Evolutionary conservation across 2,888 invertebrate species (phyloP).

Genomic region (Pyrrhosoma nymphula): DNA sequence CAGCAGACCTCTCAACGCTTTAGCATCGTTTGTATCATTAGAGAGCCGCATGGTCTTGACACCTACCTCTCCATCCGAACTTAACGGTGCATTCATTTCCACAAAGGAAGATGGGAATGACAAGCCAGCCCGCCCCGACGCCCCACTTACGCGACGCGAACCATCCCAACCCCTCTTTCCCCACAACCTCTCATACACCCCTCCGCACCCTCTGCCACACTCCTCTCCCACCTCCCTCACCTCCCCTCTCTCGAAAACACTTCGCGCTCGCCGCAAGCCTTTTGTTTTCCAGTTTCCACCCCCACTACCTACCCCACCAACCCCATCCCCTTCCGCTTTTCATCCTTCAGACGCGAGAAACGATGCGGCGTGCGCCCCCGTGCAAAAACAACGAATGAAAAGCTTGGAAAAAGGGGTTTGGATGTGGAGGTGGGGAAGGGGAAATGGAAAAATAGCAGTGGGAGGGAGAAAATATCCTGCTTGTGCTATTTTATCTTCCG

Average conservation of each 20-base stretch:
- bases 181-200: too few species aligned
- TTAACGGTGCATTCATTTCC: slow-evolving; percentile 35
- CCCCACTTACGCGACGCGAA: not conserved
- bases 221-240: not conserved
- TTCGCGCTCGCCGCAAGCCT: not conserved
- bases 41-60: slow-evolving; percentile 18
- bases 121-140: not conserved
- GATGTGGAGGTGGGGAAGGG: not conserved
- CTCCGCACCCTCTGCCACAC: not conserved
- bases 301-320: not conserved
- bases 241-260: not conserved
- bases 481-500: not conserved
- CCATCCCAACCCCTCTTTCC: too few species aligned
- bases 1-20: slow-evolving; percentile 19
- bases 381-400: not conserved
- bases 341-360: not conserved
- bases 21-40: slow-evolving; percentile 39
- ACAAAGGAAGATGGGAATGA: slow-evolving; percentile 16
- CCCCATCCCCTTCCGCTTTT: not conserved
- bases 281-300: slow-evolving; percentile 16
- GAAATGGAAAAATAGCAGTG: too few species aligned
- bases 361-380: not conserved
- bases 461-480: not conserved
- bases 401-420: not conserved
- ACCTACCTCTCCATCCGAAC: slow-evolving; percentile 24